Percentiles rank a stretch among this genome's conserved stretches.
Evolutionary conservation across 1,140 invertebrate genomes (phyloP).

Genomic region (Leptinotarsa undecemlineata): DNA sequence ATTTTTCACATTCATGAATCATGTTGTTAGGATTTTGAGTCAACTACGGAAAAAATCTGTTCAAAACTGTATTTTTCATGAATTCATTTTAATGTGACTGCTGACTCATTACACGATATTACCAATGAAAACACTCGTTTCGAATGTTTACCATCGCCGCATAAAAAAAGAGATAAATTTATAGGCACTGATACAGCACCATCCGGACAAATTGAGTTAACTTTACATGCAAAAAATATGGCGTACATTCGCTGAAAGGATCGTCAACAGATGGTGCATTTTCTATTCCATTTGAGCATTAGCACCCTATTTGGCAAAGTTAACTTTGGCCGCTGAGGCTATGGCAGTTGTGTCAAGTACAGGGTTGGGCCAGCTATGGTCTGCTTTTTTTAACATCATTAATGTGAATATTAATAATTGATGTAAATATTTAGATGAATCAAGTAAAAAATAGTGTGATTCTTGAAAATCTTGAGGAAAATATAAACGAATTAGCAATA

Average conservation of each 20-base stretch:
- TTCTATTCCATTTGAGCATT: conserved; percentile 56
- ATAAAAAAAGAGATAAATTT: neutral
- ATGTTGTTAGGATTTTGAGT: too few species aligned
- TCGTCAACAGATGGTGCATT: conserved; percentile 57
- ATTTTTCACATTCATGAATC: too few species aligned
- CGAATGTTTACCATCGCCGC: too few species aligned
- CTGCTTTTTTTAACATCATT: neutral
- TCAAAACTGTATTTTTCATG: too few species aligned
- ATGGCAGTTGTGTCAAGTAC: conserved; percentile 38
- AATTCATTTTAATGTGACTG: too few species aligned
- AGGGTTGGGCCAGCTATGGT: conserved; percentile 2
- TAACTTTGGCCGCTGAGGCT: conserved; percentile 30
- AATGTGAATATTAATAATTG: neutral
- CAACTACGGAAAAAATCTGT: too few species aligned
- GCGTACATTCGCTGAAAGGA: conserved; percentile 44
- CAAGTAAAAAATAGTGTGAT: neutral
- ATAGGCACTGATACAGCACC: neutral
- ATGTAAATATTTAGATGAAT: neutral
- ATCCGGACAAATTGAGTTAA: conserved; percentile 48
- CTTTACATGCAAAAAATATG: conserved; percentile 49
- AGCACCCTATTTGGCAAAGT: conserved; percentile 43
- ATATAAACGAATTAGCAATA: neutral
- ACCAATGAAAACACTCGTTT: too few species aligned
- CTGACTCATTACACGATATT: too few species aligned
- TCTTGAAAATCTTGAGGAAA: neutral